A percentile compares a stretch with the other conserved stretches of the same genome.
Conservation (phyloP, 2,888 invertebrate species). For the Iphiclides podalirius region DNA sequence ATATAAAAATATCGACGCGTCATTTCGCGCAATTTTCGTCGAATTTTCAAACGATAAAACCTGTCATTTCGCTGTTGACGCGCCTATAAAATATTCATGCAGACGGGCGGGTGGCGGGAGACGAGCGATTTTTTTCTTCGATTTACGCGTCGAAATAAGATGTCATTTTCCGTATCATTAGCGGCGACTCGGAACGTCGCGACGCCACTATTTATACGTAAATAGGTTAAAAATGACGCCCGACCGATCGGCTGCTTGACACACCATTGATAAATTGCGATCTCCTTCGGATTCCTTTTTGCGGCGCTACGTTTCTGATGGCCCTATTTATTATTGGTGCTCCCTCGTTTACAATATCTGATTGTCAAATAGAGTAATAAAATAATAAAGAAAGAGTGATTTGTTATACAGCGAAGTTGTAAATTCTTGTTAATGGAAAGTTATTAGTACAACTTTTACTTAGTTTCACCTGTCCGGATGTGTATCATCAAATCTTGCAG, state of each 20-base stretch:
- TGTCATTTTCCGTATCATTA: constrained; percentile 82
- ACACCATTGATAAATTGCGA: constrained; percentile 77
- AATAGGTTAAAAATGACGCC: constrained; percentile 79
- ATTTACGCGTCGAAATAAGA: constrained; percentile 78
- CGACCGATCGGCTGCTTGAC: constrained; percentile 76
- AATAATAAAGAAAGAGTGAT: not conserved
- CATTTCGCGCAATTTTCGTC: constrained; percentile 78
- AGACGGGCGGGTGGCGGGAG: constrained; percentile 41
- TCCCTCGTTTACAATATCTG: constrained; percentile 39
- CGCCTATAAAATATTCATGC: constrained; percentile 80
- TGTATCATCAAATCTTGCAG: too few species aligned
- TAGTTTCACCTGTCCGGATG: too few species aligned
- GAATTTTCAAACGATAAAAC: constrained; percentile 81
- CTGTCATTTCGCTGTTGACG: constrained; percentile 80
- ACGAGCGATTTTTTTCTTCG: constrained; percentile 79
- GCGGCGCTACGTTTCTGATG: constrained; percentile 44
- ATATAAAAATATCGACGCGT: constrained; percentile 80
- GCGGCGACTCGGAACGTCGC: constrained; percentile 70
- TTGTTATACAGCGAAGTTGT: constrained; percentile 8
- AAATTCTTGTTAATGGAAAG: too few species aligned
- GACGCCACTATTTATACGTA: constrained; percentile 79
- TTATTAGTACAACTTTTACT: too few species aligned
- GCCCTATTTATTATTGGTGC: constrained; percentile 44
- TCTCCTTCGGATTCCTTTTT: constrained; percentile 60
- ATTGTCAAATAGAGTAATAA: constrained; percentile 18